Evolutionary conservation across 2,113 vertebrate genomes (phyloP).

Genomic region (Bettongia penicillata): DNA sequence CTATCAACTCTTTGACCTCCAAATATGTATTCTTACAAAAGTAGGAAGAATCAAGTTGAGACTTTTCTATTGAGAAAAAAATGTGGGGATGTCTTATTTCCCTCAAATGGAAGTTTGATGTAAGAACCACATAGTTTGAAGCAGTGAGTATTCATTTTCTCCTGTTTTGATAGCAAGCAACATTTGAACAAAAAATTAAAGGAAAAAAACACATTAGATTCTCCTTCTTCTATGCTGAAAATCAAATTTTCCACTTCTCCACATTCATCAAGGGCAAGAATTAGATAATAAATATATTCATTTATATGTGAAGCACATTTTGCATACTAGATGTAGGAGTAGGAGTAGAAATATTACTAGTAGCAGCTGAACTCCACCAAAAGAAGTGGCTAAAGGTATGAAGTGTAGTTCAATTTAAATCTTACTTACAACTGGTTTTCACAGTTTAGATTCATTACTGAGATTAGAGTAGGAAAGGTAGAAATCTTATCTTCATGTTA

Average conservation of each 20-base stretch:
- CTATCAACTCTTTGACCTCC: not conserved
- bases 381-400: slow-evolving; percentile 10
- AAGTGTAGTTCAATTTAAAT: slow-evolving; percentile 24
- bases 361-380: not conserved
- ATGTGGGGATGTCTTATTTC: not conserved
- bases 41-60: not conserved
- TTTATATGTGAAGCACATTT: not conserved
- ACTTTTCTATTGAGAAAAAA: not conserved
- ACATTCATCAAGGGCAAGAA: not conserved
- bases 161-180: not conserved
- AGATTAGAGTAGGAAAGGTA: not conserved
- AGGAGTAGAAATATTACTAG: not conserved
- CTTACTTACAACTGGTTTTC: not conserved
- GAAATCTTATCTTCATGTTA: not conserved
- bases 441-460: not conserved
- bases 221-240: slow-evolving; percentile 7
- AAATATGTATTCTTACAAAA: not conserved
- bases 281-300: not conserved
- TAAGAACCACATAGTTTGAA: not conserved
- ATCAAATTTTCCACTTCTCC: slow-evolving; percentile 6
- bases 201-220: slow-evolving; percentile 23
- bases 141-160: not conserved
- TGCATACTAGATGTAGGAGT: not conserved
- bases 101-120: not conserved
- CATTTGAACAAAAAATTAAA: slow-evolving; percentile 11